Base-by-base conservation (phyloP, 92 coral and sea anemone species). In the Porites cylindrica region DNA sequence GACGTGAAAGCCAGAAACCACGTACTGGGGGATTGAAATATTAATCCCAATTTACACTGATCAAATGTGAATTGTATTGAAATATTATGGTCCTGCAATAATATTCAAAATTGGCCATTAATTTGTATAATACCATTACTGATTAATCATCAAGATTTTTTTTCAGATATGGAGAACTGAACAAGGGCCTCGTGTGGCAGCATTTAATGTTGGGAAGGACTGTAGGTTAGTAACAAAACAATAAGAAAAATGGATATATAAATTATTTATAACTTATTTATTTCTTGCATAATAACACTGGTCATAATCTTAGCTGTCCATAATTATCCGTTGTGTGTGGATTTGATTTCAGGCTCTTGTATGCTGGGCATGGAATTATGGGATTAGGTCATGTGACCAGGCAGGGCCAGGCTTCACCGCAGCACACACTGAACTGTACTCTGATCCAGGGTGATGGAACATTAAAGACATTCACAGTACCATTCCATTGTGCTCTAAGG, bases 401-500 rank as follows among this genome's bases (percentile, higher is more conserved):
- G 51, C 98, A 97, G 96, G 92, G 95, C 61, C 95, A 78, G 88
- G 96, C 98, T 2, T 92, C 91, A 89, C 95, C 95, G 19, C 95
- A 94, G 91, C 96, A 94, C 87, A 94, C 98, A 8, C 92, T 95
- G 20, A 96, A 96, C 83, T 97, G 98, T 80, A 90, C 96, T 12
- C 88, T 97, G 77, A 88, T 97, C 74, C 99, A 92, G 26, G 93
- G 97, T 21, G 96, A 94, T 58, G 99, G 99, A 10, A 97, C 93
- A 17, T 85, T 97, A 12, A 97, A 90, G 89, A 87, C 94, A 1
- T 92, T 97, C 86, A 74, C 95, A 16, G 99, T 97, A 19, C 99
- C 99, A 61, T 97, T 97, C 86, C 99, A 97, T 89, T 95, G 95
- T 69, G 98, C 99, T 2, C 93, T 97, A 17, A 97, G 99, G 99